A percentile compares a stretch with the other conserved stretches of the same genome.
Evolutionary conservation across 1,140 invertebrate genomes (phyloP).

Genomic region (Phenacoccus solenopsis): DNA sequence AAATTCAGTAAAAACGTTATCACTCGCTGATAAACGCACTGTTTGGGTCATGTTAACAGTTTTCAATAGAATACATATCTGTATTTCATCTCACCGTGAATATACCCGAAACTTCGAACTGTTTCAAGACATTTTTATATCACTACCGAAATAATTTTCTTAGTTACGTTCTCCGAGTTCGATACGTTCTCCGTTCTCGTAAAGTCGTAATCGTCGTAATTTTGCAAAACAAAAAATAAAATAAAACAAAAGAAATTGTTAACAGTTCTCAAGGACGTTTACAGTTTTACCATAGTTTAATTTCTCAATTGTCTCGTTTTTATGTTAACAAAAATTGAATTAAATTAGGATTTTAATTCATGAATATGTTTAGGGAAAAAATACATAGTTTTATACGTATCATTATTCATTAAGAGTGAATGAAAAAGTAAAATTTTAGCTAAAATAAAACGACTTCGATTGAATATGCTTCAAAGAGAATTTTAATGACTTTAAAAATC

Average conservation of each 20-base stretch:
- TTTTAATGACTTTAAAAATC: too few species aligned
- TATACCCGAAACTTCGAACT: too few species aligned
- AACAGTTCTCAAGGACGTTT: constrained; percentile 1
- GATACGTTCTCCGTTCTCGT: neutral
- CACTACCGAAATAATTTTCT: neutral
- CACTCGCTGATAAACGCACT: neutral
- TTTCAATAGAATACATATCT: neutral
- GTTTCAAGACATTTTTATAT: neutral
- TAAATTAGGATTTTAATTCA: too few species aligned
- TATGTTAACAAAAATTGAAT: too few species aligned
- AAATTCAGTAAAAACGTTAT: neutral
- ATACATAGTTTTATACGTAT: too few species aligned
- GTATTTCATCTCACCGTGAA: neutral
- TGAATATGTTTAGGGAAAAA: too few species aligned
- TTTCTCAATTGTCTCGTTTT: neutral
- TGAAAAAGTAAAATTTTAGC: too few species aligned
- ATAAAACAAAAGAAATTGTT: constrained; percentile 3
- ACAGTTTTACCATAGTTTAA: neutral
- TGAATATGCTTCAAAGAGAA: too few species aligned
- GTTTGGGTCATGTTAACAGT: neutral
- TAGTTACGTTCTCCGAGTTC: neutral
- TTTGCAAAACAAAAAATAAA: neutral
- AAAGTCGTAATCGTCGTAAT: neutral
- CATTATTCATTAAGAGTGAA: too few species aligned
- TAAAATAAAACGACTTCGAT: too few species aligned